Percentiles rank a stretch among this genome's conserved stretches.
Evolutionary conservation across 2,888 invertebrate species (phyloP).

Genomic region (Plebejus argus): DNA sequence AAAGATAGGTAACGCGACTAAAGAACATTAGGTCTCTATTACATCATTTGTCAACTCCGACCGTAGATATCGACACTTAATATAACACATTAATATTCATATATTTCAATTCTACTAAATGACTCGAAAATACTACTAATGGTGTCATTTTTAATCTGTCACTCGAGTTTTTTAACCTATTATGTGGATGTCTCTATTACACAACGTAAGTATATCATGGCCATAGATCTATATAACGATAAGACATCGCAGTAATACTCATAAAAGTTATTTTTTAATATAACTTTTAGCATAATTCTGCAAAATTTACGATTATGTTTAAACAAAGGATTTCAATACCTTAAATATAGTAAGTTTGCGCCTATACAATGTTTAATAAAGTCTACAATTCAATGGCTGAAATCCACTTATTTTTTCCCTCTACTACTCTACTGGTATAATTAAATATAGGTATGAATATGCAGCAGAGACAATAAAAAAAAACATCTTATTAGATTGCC

Average conservation of each 20-base stretch:
- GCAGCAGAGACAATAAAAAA: no score
- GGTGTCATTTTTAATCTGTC: constrained; percentile 31
- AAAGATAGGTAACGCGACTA: neutral
- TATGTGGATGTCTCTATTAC: constrained; percentile 32
- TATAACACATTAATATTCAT: constrained; percentile 32
- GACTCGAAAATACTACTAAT: constrained; percentile 32
- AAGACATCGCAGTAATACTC: neutral
- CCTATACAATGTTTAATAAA: no score
- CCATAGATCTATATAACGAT: neutral
- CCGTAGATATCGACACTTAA: constrained; percentile 31
- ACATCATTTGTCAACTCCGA: constrained; percentile 31
- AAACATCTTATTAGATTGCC: neutral
- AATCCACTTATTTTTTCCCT: no score
- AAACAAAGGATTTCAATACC: no score
- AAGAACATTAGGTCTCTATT: neutral
- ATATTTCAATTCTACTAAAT: constrained; percentile 30
- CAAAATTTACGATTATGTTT: no score
- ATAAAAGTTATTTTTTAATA: no score
- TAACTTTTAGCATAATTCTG: no score
- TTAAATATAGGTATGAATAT: no score
- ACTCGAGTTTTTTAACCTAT: constrained; percentile 30
- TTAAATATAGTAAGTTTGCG: no score
- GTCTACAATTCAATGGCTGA: no score
- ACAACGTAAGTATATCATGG: constrained; percentile 10
- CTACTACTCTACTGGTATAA: no score